Evolutionary conservation across 2,888 invertebrate genomes (phyloP).

Genomic region (Chaitophorus viminalis): DNA sequence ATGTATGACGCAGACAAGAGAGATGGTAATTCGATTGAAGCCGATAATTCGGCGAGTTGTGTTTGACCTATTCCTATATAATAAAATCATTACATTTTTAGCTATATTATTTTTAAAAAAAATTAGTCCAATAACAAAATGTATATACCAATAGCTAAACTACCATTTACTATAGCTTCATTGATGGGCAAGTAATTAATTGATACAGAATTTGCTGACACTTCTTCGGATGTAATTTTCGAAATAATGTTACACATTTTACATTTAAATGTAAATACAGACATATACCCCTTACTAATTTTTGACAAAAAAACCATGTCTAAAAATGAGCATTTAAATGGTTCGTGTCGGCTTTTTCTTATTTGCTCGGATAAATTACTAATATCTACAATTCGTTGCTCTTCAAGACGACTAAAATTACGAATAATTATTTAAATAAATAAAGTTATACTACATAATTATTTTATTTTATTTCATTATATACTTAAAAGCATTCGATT

Average conservation of each 20-base stretch:
- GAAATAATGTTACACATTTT: constrained; percentile 16
- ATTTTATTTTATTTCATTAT: too few species aligned
- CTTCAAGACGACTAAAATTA: too few species aligned
- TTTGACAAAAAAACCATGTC: too few species aligned
- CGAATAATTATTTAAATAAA: too few species aligned
- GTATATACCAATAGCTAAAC: not conserved
- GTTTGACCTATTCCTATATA: constrained; percentile 28
- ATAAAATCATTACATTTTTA: not conserved
- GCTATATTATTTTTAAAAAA: not conserved
- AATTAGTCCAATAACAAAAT: not conserved
- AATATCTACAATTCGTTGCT: too few species aligned
- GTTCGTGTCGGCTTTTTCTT: too few species aligned
- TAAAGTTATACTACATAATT: too few species aligned
- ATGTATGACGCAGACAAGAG: not conserved
- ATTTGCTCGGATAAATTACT: too few species aligned
- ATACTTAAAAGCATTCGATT: too few species aligned
- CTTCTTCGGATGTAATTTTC: not conserved
- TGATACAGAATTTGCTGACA: too few species aligned
- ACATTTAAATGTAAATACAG: not conserved
- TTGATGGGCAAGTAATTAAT: constrained; percentile 21
- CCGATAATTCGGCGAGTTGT: constrained; percentile 8
- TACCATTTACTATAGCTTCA: constrained; percentile 9
- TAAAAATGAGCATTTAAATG: too few species aligned
- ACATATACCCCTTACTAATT: too few species aligned
- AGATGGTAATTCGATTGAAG: constrained; percentile 18